Percentiles rank a stretch among this genome's conserved stretches.
These are phyloP conservation scores for Drosophila formosana DNA, from an alignment of 2,888 invertebrate genomes.

Conservation along the genomic window DNA sequence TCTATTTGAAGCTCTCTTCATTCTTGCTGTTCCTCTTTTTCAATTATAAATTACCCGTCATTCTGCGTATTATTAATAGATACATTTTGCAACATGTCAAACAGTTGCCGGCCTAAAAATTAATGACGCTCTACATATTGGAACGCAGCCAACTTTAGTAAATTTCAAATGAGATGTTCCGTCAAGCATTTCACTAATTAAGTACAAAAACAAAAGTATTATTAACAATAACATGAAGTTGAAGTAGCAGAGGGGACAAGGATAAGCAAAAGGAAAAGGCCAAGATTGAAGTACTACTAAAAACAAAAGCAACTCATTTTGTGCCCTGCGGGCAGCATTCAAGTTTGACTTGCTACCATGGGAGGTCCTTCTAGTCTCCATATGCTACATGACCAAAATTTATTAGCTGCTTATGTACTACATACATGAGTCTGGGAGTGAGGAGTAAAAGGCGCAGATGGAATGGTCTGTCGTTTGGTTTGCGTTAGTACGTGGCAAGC, in stretches of 20 bases:
- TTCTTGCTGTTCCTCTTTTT: no score
- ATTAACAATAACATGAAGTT: slow-evolving; percentile 5
- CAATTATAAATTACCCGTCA: no score
- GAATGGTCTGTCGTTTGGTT: not conserved
- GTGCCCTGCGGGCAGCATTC: slow-evolving; percentile 36
- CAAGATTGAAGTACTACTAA: slow-evolving; percentile 22
- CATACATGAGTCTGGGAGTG: slow-evolving; percentile 6
- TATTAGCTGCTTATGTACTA: slow-evolving; percentile 62
- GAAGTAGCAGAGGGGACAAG: not conserved
- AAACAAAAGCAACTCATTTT: slow-evolving; percentile 37
- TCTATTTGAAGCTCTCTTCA: no score
- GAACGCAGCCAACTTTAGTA: slow-evolving; percentile 39
- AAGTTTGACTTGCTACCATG: slow-evolving; percentile 19
- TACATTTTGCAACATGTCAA: not conserved
- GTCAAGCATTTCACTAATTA: slow-evolving; percentile 60
- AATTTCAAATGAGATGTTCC: slow-evolving; percentile 30
- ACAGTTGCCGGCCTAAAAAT: slow-evolving; percentile 18
- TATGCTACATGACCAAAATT: slow-evolving; percentile 61
- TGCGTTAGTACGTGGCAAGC: slow-evolving; percentile 26
- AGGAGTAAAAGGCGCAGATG: not conserved
- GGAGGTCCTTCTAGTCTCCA: slow-evolving; percentile 45
- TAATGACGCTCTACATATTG: slow-evolving; percentile 47
- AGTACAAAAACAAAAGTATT: slow-evolving; percentile 35
- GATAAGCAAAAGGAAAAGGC: not conserved
- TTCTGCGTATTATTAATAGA: not conserved